Conservation (phyloP, 2,113 vertebrate species). For the Pachypanchax playfairii region DNA sequence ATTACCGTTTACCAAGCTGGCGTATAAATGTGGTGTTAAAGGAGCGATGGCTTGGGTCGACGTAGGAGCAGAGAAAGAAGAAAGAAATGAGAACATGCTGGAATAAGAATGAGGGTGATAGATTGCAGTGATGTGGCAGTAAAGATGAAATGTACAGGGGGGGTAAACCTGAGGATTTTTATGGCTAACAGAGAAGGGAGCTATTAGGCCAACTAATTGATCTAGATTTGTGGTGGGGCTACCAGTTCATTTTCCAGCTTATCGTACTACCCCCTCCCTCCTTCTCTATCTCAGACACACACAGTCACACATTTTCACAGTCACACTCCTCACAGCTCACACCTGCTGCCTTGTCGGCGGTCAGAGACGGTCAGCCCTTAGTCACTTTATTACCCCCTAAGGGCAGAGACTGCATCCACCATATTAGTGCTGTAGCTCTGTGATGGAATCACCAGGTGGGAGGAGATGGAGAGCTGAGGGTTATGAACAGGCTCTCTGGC, state of each 20-base stretch:
- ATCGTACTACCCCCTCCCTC: neutral
- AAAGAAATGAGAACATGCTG: slow-evolving; percentile 1
- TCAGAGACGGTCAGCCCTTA: slow-evolving; percentile 65
- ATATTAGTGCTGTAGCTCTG: slow-evolving; percentile 60
- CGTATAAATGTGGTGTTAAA: slow-evolving; percentile 71
- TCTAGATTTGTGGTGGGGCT: slow-evolving; percentile 42
- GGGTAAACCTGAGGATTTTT: slow-evolving; percentile 48
- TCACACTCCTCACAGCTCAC: slow-evolving; percentile 38
- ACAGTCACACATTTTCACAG: slow-evolving; percentile 22
- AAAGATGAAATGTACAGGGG: slow-evolving; percentile 61
- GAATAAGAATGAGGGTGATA: slow-evolving; percentile 40
- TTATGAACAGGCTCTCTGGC: slow-evolving; percentile 30
- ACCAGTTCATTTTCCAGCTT: slow-evolving; percentile 27
- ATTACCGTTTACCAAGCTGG: slow-evolving; percentile 79
- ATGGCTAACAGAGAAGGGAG: slow-evolving; percentile 38
- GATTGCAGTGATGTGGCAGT: slow-evolving; percentile 53
- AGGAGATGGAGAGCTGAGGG: slow-evolving; percentile 51
- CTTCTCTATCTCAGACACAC: neutral
- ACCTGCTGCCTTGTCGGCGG: slow-evolving; percentile 58
- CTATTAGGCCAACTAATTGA: slow-evolving; percentile 66
- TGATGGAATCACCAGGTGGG: slow-evolving; percentile 52
- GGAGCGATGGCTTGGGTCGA: slow-evolving; percentile 49
- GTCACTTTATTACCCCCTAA: slow-evolving; percentile 67
- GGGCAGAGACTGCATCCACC: slow-evolving; percentile 58
- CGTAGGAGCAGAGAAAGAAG: slow-evolving; percentile 11